Conservation (phyloP, 2,113 vertebrate species). For the Vulpes lagopus region DNA sequence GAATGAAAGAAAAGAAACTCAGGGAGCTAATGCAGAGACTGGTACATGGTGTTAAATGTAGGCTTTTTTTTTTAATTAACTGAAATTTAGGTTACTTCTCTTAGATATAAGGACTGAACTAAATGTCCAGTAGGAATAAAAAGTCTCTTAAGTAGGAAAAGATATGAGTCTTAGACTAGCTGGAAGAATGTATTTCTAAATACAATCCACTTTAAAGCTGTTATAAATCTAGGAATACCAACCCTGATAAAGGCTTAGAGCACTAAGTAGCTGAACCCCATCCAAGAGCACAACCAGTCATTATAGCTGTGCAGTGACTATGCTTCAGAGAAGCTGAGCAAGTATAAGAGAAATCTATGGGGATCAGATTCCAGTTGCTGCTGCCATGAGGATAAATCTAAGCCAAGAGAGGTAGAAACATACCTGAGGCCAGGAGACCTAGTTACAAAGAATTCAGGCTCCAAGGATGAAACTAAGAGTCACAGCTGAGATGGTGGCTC, state of each 20-base stretch:
- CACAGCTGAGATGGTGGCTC: not conserved
- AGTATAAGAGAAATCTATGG: not conserved
- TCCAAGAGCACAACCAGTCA: not conserved
- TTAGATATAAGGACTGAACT: not conserved
- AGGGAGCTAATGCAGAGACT: not conserved
- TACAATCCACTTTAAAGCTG: not conserved
- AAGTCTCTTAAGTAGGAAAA: not conserved
- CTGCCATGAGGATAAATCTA: not conserved
- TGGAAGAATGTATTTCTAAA: not conserved
- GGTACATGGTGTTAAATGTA: not conserved
- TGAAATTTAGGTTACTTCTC: not conserved
- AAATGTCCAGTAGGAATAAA: not conserved
- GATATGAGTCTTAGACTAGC: not conserved
- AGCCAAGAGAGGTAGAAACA: not conserved
- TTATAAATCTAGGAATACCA: not conserved
- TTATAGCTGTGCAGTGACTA: not conserved
- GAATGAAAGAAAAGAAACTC: not conserved
- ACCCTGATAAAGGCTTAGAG: not conserved
- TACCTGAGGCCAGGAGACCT: fast-evolving
- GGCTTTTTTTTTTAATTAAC: not conserved
- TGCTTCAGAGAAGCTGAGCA: not conserved
- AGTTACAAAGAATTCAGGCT: not conserved
- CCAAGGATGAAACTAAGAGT: not conserved
- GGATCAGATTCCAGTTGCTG: not conserved
- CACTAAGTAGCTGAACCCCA: not conserved